Evolutionary conservation across 92 coral and sea anemone genomes (phyloP).

Genomic region (Desmophyllum pertusum): DNA sequence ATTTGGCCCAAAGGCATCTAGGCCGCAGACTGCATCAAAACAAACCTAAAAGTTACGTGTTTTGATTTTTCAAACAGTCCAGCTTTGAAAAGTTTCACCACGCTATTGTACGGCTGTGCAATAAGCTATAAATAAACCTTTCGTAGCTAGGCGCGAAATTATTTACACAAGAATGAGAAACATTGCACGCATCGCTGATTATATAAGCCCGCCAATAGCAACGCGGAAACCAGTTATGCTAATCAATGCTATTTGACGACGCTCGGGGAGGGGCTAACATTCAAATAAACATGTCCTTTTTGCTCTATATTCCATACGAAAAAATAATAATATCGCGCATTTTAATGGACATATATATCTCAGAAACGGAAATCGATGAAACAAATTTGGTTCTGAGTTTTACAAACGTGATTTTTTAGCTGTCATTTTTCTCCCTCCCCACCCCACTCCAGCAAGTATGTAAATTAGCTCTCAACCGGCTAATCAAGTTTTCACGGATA

Average conservation of each 20-base stretch:
- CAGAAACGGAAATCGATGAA: not conserved
- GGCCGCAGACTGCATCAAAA: not conserved
- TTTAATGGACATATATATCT: not conserved
- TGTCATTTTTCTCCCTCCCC: not conserved
- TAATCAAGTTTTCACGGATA: constrained; percentile 29
- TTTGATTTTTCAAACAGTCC: not conserved
- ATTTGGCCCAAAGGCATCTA: too few species aligned
- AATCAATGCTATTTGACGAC: not conserved
- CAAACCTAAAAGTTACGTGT: not conserved
- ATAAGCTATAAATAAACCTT: constrained; percentile 11
- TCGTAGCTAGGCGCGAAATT: not conserved
- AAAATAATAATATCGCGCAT: too few species aligned
- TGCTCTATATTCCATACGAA: not conserved
- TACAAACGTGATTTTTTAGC: not conserved
- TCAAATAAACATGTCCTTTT: not conserved
- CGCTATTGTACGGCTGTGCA: not conserved
- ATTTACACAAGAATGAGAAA: constrained; percentile 1
- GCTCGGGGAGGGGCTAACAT: not conserved
- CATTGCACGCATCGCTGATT: not conserved
- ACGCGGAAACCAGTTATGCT: not conserved
- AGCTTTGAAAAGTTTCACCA: constrained; percentile 16
- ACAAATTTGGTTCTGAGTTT: not conserved
- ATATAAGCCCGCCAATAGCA: constrained; percentile 22
- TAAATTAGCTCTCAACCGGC: constrained; percentile 1
- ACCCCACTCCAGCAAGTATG: constrained; percentile 5